Evolutionary conservation across 1,140 invertebrate genomes (phyloP).

Genomic region (Drosophila tropicalis): DNA sequence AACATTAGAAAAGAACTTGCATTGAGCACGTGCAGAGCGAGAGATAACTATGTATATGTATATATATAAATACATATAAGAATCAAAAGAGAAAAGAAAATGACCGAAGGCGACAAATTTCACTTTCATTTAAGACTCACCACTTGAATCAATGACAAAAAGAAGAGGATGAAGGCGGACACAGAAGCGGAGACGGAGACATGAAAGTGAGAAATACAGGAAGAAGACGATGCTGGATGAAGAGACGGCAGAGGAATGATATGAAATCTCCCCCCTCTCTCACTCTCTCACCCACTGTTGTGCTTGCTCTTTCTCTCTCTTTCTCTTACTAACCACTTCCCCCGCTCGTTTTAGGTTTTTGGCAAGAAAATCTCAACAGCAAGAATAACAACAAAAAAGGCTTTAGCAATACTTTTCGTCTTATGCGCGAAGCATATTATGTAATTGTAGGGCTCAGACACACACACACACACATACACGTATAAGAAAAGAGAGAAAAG

Average conservation of each 20-base stretch:
- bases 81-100: constrained; percentile 10
- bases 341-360: neutral
- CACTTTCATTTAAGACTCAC: constrained; percentile 47
- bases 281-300: too few species aligned
- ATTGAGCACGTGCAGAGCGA: constrained; percentile 22
- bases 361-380: constrained; percentile 10
- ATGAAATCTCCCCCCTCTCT: neutral
- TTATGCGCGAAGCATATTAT: constrained; percentile 78
- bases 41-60: neutral
- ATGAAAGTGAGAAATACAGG: too few species aligned
- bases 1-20: constrained; percentile 33
- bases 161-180: neutral
- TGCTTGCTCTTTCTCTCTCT: too few species aligned
- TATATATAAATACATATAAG: too few species aligned
- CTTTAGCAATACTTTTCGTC: constrained; percentile 66
- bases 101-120: constrained; percentile 32
- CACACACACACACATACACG: constrained; percentile 23
- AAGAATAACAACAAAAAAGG: constrained; percentile 35
- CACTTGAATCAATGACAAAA: constrained; percentile 10
- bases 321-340: too few species aligned
- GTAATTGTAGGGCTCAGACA: constrained; percentile 69
- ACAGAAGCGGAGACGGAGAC: neutral
- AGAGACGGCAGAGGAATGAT: too few species aligned
- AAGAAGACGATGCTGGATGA: too few species aligned
- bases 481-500: constrained; percentile 19